phyloP scores from a whole-genome alignment of 2,797 vertebrate species.

The Rhabdomys pumilio region DNA sequence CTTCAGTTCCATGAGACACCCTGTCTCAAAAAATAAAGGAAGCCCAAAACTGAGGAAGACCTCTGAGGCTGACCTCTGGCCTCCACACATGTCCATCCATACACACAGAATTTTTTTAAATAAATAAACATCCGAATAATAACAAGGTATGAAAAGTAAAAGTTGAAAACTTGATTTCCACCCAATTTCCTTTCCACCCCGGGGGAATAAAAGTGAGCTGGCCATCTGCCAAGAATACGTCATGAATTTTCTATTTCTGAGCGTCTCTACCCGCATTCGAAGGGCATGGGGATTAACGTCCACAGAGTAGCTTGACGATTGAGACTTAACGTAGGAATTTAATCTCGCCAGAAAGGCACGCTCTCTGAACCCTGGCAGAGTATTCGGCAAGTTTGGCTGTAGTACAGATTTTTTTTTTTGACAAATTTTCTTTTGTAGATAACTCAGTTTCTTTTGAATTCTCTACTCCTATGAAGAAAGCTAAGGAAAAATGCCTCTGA shows the following conservation, averaged over 20 bases:
- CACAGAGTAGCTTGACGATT: neutral
- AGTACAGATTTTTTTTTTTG: neutral
- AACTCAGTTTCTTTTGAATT: neutral
- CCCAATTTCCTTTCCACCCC: neutral
- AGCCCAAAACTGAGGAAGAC: neutral
- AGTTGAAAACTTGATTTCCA: neutral
- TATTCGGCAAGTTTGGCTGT: neutral
- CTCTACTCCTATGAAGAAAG: neutral
- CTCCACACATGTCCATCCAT: neutral
- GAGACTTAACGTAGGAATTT: neutral
- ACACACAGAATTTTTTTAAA: neutral
- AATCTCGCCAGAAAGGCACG: neutral
- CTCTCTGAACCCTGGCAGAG: neutral
- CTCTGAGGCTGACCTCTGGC: neutral
- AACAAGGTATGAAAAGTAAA: neutral
- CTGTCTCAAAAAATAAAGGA: neutral
- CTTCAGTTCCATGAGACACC: neutral
- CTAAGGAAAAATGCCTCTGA: neutral
- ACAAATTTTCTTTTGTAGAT: slow-evolving; percentile 19
- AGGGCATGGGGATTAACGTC: neutral
- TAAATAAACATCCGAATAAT: neutral
- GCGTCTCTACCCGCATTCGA: too few relatives aligned
- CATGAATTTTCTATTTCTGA: neutral
- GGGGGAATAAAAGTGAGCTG: neutral
- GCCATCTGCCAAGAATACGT: neutral